phyloP scores from a whole-genome alignment of 2,113 vertebrate genomes.

The Cettia cetti region DNA sequence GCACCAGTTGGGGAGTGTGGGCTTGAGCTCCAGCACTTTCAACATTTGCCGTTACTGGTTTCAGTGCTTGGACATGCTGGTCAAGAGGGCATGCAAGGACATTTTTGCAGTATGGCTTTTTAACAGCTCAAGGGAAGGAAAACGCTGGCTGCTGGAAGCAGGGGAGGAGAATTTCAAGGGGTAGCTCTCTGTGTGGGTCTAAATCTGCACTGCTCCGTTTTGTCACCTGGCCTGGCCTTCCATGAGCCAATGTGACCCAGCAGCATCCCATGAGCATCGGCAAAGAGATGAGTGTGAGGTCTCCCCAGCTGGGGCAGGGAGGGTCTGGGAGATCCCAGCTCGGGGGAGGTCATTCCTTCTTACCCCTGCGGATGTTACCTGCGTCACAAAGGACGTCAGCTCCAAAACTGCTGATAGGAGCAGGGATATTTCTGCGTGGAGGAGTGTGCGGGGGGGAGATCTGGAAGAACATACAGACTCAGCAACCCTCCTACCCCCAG shows the following conservation, averaged over 20 bases:
- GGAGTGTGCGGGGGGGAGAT: slow-evolving; percentile 55
- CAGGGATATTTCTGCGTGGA: slow-evolving; percentile 31
- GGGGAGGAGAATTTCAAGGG: neutral
- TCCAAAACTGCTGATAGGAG: slow-evolving; percentile 47
- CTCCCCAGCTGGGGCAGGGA: neutral
- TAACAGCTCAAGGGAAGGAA: neutral
- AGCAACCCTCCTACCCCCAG: slow-evolving; percentile 36
- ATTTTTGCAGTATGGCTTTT: neutral
- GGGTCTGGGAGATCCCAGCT: rapidly evolving
- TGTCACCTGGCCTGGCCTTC: neutral
- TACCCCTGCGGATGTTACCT: neutral
- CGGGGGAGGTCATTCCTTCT: neutral
- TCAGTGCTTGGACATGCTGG: neutral
- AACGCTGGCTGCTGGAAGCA: neutral
- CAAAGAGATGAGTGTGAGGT: rapidly evolving
- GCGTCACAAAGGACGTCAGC: slow-evolving; percentile 37
- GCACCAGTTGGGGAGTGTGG: neutral
- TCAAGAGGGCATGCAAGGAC: neutral
- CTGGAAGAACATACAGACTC: slow-evolving; percentile 73
- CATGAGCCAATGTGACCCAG: rapidly evolving
- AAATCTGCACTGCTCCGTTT: neutral
- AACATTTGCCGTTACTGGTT: neutral
- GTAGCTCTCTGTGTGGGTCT: neutral
- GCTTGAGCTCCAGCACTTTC: neutral
- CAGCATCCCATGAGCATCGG: neutral